Evolutionary conservation across 2,888 invertebrate species (phyloP).

Genomic region (Hedya salicella): DNA sequence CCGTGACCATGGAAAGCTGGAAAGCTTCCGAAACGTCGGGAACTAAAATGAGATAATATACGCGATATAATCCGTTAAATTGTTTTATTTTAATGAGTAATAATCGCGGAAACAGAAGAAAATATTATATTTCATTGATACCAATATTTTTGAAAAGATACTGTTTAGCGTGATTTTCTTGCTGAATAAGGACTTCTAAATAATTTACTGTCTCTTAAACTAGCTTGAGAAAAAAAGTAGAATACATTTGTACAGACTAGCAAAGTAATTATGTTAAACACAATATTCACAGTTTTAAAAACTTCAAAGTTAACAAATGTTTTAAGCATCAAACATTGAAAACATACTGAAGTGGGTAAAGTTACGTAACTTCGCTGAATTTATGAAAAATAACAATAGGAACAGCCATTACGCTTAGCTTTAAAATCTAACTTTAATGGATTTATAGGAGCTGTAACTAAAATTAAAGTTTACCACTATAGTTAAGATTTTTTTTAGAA

Average conservation of each 20-base stretch:
- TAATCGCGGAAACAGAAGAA: no score
- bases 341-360: neutral
- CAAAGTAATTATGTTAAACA: no score
- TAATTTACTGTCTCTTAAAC: neutral
- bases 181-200: neutral
- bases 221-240: no score
- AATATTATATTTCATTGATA: no score
- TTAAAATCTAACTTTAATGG: constrained; percentile 55
- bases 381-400: constrained; percentile 54
- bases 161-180: neutral
- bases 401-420: constrained; percentile 59
- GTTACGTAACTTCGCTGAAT: constrained; percentile 32
- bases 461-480: neutral
- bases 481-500: constrained; percentile 6
- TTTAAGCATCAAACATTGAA: neutral
- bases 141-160: constrained; percentile 4
- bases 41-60: no score
- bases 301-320: no score
- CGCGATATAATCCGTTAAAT: no score
- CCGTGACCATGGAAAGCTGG: no score
- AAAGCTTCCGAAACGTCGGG: no score
- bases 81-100: no score
- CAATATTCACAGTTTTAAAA: no score
- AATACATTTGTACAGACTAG: no score
- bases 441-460: neutral